Base-by-base conservation (phyloP, 2,888 invertebrate genomes). In the Lasioglossum zephyrum region DNA sequence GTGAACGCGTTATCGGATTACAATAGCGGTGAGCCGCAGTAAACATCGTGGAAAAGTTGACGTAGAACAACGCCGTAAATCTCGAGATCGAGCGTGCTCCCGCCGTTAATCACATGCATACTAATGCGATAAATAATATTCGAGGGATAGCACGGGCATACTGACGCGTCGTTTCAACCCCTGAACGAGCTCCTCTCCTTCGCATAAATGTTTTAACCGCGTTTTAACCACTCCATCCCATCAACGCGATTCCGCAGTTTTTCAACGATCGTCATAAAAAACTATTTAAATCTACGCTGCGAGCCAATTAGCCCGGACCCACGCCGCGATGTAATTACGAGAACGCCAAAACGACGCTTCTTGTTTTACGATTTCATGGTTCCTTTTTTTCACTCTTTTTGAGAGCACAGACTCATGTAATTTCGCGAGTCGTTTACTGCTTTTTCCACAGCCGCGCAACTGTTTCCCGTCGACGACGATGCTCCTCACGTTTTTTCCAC, bases 31-130 rank as follows among this genome's bases (percentile, higher is more conserved):
- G 31, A 36, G 66, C 36, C 36, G 66, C 9, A 4, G 36, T 18
- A 36, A 66, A 66, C 66, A 66, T 36, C 66, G 66, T 66, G 9
- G 66, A 66, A 66, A 66, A 66, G 66, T 66, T 66, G 36, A 66
- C 66, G 66, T 9, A 8, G 66, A 18, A 36, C 36, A 66, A 8
- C 8, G 36, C 18, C 66, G 31, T 66, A 66, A 66, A 66, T 66
- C 66, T 66, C 36, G 36, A 18, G 18, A 22, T 36, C 22, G 53
- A n/a, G 9, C 63, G 16, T 63, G 63, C 63, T 16, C 66, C 4
- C 26, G 60, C 36, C 66, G 66, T 31, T 31, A 66, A 36, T 66
- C 66, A 36, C 22, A 0, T 18, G 36, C 31, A 66, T 66, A 36
- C 18, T 66, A 66, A 66, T 66, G 31, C 66, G 36, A 66, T 66